Conservation (phyloP, 2,888 invertebrate species). For the Himalopsyche kuldschensis region DNA sequence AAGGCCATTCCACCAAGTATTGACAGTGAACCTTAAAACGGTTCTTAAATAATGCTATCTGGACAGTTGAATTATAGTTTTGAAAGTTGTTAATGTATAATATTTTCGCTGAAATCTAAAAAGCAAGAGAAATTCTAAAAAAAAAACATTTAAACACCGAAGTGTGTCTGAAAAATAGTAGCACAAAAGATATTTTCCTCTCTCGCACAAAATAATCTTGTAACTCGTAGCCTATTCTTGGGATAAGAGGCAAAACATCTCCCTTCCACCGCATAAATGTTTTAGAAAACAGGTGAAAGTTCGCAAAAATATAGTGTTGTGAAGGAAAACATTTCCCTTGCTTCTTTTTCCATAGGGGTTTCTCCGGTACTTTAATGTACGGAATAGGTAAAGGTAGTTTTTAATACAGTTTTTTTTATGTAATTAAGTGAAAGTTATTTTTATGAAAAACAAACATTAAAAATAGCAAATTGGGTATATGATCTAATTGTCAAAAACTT, state of each 20-base stretch:
- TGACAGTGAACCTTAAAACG: too few relatives aligned
- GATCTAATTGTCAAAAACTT: too few relatives aligned
- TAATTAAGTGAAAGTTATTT: too few relatives aligned
- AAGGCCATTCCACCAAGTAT: too few relatives aligned
- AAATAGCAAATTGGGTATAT: too few relatives aligned
- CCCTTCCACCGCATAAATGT: conserved; percentile 28
- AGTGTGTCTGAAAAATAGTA: background rate
- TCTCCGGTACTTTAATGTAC: conserved; percentile 29
- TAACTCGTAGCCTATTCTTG: conserved; percentile 18
- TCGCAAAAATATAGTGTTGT: conserved; percentile 14
- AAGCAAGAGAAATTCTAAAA: background rate
- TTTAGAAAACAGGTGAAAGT: conserved; percentile 34
- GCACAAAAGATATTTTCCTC: conserved; percentile 24
- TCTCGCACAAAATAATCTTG: conserved; percentile 30
- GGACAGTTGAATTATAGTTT: too few relatives aligned
- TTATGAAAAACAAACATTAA: too few relatives aligned
- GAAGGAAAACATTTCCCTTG: conserved; percentile 9
- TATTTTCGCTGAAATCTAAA: too few relatives aligned
- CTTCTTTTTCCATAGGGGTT: conserved; percentile 25
- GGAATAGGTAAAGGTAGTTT: background rate
- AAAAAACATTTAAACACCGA: background rate
- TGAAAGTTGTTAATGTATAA: too few relatives aligned
- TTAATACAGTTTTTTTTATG: background rate
- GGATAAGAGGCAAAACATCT: conserved; percentile 26
- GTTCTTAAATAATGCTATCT: too few relatives aligned